These are phyloP conservation scores for Chloroclystis v-ata DNA, from an alignment of 2,888 invertebrate species.

Conservation along the genomic window DNA sequence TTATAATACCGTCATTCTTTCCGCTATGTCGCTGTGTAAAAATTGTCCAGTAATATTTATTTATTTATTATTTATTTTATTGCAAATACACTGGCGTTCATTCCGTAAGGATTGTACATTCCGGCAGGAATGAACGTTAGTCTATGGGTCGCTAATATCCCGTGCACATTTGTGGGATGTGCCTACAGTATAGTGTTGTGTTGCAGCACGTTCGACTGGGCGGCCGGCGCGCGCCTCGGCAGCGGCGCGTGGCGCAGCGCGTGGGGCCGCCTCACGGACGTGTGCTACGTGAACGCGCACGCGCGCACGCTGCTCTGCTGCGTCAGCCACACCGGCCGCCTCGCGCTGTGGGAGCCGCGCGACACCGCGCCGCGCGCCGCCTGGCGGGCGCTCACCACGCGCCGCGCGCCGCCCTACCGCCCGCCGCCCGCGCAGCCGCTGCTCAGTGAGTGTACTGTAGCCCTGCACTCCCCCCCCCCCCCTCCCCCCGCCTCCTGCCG, in stretches of 20 bases:
- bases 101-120: no score
- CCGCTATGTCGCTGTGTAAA: no score
- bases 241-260: constrained; percentile 77
- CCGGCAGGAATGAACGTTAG: no score
- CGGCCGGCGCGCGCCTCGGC: constrained; percentile 83
- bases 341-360: constrained; percentile 82
- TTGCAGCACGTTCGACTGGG: constrained; percentile 88
- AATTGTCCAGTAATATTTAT: no score
- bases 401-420: constrained; percentile 55
- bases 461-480: not conserved
- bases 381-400: constrained; percentile 90
- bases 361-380: constrained; percentile 87
- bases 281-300: constrained; percentile 91
- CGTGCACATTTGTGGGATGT: no score
- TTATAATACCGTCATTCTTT: no score
- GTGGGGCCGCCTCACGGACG: constrained; percentile 84
- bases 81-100: no score
- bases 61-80: no score
- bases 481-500: not conserved
- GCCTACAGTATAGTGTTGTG: no score
- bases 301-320: constrained; percentile 84
- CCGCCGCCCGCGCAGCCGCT: constrained; percentile 67
- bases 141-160: no score
- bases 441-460: constrained; percentile 50
- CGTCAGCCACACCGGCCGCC: constrained; percentile 87